phyloP scores from a whole-genome alignment of 1,140 invertebrate genomes.

The Bombus picipes region DNA sequence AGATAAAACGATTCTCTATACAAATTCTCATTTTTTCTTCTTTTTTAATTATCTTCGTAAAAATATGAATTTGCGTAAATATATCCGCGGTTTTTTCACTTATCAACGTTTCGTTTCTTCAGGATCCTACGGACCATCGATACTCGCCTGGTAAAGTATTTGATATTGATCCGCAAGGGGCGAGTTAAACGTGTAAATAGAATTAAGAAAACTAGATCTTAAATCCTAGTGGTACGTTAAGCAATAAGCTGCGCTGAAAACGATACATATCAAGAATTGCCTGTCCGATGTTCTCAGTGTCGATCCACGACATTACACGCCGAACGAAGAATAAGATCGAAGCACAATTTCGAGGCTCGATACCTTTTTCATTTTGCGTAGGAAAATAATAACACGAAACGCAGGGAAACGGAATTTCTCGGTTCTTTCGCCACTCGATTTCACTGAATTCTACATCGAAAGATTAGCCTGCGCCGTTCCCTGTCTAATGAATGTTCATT shows the following conservation, averaged over 20 bases:
- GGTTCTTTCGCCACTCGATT: not conserved
- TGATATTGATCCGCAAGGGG: constrained; percentile 46
- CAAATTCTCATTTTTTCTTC: no score
- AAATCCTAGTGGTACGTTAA: constrained; percentile 62
- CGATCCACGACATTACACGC: constrained; percentile 29
- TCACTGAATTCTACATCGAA: constrained; percentile 10
- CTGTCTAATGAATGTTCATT: not conserved
- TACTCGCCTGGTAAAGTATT: constrained; percentile 36
- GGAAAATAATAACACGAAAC: not conserved
- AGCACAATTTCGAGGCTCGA: constrained; percentile 40
- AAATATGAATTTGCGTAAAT: no score
- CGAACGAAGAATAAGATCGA: constrained; percentile 35
- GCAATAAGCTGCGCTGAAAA: constrained; percentile 70
- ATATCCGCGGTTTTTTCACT: no score
- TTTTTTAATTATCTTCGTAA: no score
- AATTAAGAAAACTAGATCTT: constrained; percentile 50
- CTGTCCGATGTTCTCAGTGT: constrained; percentile 56
- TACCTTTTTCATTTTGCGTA: not conserved
- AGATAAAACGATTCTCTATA: no score
- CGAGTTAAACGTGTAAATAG: constrained; percentile 42
- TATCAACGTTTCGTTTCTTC: not conserved
- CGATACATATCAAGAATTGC: constrained; percentile 77
- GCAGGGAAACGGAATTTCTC: not conserved
- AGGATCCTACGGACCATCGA: constrained; percentile 6
- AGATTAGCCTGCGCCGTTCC: not conserved